Percentiles rank a stretch among this genome's conserved stretches.
These are phyloP conservation scores for Papilio helenus DNA, from an alignment of 1,140 invertebrate species.

Conservation along the genomic window DNA sequence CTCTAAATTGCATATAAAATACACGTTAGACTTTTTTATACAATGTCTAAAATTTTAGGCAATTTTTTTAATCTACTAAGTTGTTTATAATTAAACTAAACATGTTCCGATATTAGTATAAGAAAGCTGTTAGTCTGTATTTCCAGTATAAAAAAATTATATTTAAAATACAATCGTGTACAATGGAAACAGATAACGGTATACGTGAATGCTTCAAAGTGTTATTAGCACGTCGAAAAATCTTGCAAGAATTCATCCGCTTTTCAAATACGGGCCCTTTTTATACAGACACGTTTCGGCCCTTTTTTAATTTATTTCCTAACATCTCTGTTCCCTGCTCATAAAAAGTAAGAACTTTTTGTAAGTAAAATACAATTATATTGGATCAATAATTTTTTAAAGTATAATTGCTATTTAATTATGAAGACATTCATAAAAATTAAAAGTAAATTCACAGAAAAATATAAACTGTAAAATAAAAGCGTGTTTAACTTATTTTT, in stretches of 20 bases:
- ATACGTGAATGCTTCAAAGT: slow-evolving; percentile 47
- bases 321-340: slow-evolving; percentile 7
- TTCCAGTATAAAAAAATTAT: background rate
- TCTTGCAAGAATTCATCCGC: slow-evolving; percentile 50
- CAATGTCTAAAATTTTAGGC: background rate
- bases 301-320: slow-evolving; percentile 36
- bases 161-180: slow-evolving; percentile 12
- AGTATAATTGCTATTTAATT: too few relatives aligned
- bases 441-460: too few relatives aligned
- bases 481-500: background rate
- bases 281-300: slow-evolving; percentile 24
- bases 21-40: background rate
- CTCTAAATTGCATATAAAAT: background rate
- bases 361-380: background rate
- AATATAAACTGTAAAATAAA: background rate
- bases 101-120: too few relatives aligned
- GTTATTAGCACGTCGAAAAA: slow-evolving; percentile 58
- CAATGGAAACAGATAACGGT: slow-evolving; percentile 37
- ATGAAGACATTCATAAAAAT: too few relatives aligned
- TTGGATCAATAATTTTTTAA: background rate
- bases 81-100: background rate
- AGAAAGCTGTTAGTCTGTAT: too few relatives aligned
- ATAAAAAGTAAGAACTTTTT: slow-evolving; percentile 22
- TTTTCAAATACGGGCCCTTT: slow-evolving; percentile 45
- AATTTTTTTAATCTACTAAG: background rate